phyloP scores from a whole-genome alignment of 2,113 vertebrate species.

The Pampusana beccarii region DNA sequence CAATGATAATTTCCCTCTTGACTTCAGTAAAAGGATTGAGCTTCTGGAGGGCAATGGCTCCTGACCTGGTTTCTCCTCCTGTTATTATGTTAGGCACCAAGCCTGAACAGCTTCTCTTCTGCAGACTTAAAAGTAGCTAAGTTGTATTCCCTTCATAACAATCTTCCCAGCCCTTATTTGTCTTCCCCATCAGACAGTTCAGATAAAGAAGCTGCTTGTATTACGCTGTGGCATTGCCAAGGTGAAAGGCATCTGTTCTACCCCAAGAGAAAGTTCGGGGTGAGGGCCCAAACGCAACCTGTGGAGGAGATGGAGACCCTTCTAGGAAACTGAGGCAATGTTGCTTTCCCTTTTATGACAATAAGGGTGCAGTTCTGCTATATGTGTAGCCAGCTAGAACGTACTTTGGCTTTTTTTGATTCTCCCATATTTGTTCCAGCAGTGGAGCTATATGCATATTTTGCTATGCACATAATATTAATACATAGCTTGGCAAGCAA shows the following conservation, averaged over 20 bases:
- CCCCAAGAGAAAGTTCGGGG: not conserved
- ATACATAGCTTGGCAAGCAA: conserved; percentile 44
- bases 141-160: conserved; percentile 38
- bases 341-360: not conserved
- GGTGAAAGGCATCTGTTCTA: not conserved
- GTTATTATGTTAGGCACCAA: conserved; percentile 47
- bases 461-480: conserved; percentile 53
- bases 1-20: conserved; percentile 32
- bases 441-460: conserved; percentile 18
- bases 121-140: conserved; percentile 9
- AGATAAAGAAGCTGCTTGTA: not conserved
- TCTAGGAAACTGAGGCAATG: not conserved
- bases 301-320: not conserved
- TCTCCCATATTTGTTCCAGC: not conserved
- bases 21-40: conserved; percentile 7
- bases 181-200: not conserved
- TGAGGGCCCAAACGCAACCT: not conserved
- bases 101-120: conserved; percentile 42
- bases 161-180: not conserved
- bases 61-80: conserved; percentile 28
- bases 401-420: not conserved
- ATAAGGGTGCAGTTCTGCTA: not conserved
- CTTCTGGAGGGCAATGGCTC: conserved; percentile 36
- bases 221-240: not conserved
- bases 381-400: not conserved